phyloP scores from a whole-genome alignment of 2,888 invertebrate genomes.

The Agonopterix subpropinquella region DNA sequence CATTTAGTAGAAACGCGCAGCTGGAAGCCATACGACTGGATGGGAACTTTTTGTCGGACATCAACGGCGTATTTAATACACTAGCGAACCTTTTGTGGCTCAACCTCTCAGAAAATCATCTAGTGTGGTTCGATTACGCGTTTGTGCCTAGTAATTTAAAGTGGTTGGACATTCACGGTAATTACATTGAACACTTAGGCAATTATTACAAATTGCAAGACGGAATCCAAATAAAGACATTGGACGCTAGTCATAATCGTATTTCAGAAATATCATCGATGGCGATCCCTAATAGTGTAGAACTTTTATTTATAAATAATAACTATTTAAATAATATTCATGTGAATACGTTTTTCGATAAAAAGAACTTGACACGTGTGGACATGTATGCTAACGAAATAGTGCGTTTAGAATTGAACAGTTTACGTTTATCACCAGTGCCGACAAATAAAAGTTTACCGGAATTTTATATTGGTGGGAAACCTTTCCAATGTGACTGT shows the following conservation, averaged over 20 bases:
- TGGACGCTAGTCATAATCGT: slow-evolving; percentile 93
- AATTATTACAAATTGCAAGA: slow-evolving; percentile 92
- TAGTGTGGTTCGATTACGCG: slow-evolving; percentile 95
- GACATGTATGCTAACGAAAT: slow-evolving; percentile 94
- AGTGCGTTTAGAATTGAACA: slow-evolving; percentile 87
- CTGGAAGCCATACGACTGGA: slow-evolving; percentile 92
- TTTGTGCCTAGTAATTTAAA: slow-evolving; percentile 92
- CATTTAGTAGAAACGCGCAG: slow-evolving; percentile 87
- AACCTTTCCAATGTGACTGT: slow-evolving; percentile 96
- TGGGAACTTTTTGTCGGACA: slow-evolving; percentile 90
- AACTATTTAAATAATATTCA: slow-evolving; percentile 88
- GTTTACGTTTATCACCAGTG: slow-evolving; percentile 85
- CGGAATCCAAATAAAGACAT: slow-evolving; percentile 86
- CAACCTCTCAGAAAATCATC: slow-evolving; percentile 92
- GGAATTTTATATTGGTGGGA: slow-evolving; percentile 93
- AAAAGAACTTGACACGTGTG: slow-evolving; percentile 88
- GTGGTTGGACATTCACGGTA: slow-evolving; percentile 93
- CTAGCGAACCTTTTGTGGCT: slow-evolving; percentile 90
- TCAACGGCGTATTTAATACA: slow-evolving; percentile 92
- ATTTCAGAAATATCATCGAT: slow-evolving; percentile 88
- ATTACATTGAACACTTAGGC: slow-evolving; percentile 90
- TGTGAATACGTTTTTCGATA: slow-evolving; percentile 90
- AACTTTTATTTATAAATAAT: slow-evolving; percentile 91
- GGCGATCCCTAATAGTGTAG: slow-evolving; percentile 91
- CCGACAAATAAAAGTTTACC: slow-evolving; percentile 84